Base-by-base conservation (phyloP, 2,888 invertebrate species). In the Deladenus siricidicola region DNA sequence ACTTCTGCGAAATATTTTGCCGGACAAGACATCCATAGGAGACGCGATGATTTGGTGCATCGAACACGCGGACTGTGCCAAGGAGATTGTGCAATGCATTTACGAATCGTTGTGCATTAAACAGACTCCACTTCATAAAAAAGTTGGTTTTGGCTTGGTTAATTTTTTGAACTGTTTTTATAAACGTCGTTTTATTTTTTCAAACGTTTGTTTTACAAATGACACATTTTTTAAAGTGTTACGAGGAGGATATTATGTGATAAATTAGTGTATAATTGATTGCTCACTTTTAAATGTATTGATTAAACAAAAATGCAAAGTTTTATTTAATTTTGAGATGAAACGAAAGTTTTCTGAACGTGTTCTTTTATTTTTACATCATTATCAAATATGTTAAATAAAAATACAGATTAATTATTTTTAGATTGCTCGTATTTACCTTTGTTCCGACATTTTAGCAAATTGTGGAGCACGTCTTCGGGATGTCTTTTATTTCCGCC, bases 41-140 rank as follows among this genome's bases (percentile, higher is more conserved):
- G 93, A 92, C 79, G 89, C 88, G 19, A 99, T 99, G 98, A 88
- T 96, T 55, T 99, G 93, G 85, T 98, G 96, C 81, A 88, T 99
- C 65, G 93, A 96, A 80, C 94, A 98, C 82, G 91, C 93, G 24
- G 94, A 94, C 81, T 90, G 92, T 29, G 93, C 94, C 1, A 90
- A 89, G 78, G 96, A 98, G 83, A 88, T 99, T 65, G 88, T 89
- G 52, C 89, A 89, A 69, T 92, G 91, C 80, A 86, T 98, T 60
- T 68, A 66, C 48, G 76, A 79, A 28, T 69, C 72, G 19, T 84
- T 98, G 48, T 85, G 87, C 6, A 89, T 87, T 71, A 72, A 80
- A 39, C 83, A 85, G 73, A 93, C 93, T 0, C 84, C 87, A 55
- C 85, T 90, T 23, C 86, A 87, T 61, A 89, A 89, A 80, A 91